phyloP scores from a whole-genome alignment of 2,888 invertebrate species.

The Neoascia interrupta region DNA sequence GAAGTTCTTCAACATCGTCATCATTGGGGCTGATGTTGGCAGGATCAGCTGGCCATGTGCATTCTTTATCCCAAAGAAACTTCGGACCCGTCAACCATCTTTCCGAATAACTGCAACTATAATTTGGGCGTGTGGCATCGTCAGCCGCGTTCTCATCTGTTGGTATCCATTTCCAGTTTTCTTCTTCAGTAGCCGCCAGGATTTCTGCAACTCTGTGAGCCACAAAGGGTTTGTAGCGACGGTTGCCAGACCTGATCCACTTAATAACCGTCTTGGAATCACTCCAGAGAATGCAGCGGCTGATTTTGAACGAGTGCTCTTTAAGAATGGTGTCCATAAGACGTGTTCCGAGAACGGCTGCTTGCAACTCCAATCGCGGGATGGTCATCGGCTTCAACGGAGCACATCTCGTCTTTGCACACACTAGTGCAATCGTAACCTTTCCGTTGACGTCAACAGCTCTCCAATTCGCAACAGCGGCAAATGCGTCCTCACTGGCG shows the following conservation, averaged over 20 bases:
- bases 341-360: too few relatives aligned
- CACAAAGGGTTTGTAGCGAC: constrained; percentile 64
- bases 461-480: too few relatives aligned
- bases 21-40: too few relatives aligned
- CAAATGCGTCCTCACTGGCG: too few relatives aligned
- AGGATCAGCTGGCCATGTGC: constrained; percentile 28
- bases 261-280: constrained; percentile 49
- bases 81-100: constrained; percentile 46
- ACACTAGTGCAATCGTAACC: too few relatives aligned
- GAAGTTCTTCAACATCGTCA: constrained; percentile 30
- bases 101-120: constrained; percentile 26
- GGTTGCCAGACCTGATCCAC: constrained; percentile 45
- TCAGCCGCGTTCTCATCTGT: constrained; percentile 71
- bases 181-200: constrained; percentile 31
- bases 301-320: too few relatives aligned
- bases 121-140: constrained; percentile 61
- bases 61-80: constrained; percentile 24
- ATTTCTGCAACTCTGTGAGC: constrained; percentile 68
- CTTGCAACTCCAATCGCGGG: too few relatives aligned
- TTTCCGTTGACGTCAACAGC: too few relatives aligned
- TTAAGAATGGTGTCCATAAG: too few relatives aligned
- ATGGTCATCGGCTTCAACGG: too few relatives aligned
- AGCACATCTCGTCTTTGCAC: too few relatives aligned
- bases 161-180: constrained; percentile 70
- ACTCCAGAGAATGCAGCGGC: constrained; percentile 22